Percentiles rank a stretch among this genome's conserved stretches.
phyloP scores from a whole-genome alignment of 23 tunicate species.

The Styela clava region DNA sequence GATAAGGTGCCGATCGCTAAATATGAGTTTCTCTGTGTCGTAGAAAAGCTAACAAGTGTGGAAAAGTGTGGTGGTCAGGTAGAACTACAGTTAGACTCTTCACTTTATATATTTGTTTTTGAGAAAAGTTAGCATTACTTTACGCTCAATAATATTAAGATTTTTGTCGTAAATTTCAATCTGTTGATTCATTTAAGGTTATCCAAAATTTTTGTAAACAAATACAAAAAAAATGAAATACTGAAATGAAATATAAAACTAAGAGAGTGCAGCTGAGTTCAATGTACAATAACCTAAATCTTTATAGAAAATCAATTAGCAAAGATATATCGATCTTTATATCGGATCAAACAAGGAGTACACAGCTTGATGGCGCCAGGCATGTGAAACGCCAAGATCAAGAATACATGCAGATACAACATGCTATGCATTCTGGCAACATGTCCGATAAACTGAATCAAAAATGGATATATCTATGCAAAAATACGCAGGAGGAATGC shows the following conservation, averaged over 20 bases:
- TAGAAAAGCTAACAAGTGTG: neutral
- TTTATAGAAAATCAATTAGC: neutral
- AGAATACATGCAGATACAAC: too few species aligned
- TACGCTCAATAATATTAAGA: too few species aligned
- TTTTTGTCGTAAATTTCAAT: too few species aligned
- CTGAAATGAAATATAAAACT: neutral
- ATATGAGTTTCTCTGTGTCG: neutral
- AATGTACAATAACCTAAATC: neutral
- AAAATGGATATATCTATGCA: neutral
- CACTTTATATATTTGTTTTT: too few species aligned
- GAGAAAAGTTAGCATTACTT: too few species aligned
- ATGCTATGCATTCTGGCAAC: too few species aligned
- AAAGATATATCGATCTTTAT: neutral
- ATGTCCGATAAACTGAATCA: neutral
- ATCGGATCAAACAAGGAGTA: neutral
- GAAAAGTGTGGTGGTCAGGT: too few species aligned
- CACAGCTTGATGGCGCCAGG: too few species aligned
- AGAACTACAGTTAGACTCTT: too few species aligned
- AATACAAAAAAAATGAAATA: neutral
- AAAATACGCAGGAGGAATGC: neutral
- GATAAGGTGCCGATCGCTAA: neutral
- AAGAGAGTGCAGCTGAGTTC: neutral
- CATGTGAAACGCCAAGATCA: too few species aligned
- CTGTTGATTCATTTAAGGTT: too few species aligned
- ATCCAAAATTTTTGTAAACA: too few species aligned